phyloP scores from a whole-genome alignment of 2,797 vertebrate genomes.

The Kryptolebias ocellatus region DNA sequence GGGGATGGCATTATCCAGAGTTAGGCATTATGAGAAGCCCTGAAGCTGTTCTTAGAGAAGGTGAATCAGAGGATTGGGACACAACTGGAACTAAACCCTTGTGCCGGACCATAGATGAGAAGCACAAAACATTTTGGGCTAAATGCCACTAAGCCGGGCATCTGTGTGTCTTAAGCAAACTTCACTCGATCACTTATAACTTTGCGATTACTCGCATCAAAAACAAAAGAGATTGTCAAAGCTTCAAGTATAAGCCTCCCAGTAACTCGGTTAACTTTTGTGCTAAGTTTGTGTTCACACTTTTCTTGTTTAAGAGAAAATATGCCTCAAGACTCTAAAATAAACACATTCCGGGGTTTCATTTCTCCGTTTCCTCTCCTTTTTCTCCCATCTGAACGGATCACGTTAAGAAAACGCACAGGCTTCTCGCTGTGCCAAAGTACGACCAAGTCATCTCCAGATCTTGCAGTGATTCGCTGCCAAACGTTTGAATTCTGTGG shows the following conservation, averaged over 20 bases:
- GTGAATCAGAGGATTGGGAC: slow-evolving; percentile 85
- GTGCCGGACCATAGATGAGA: slow-evolving; percentile 77
- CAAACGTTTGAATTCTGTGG: slow-evolving; percentile 78
- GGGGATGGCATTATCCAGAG: slow-evolving; percentile 79
- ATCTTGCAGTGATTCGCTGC: slow-evolving; percentile 73
- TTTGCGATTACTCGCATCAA: slow-evolving; percentile 66
- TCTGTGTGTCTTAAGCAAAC: slow-evolving; percentile 79
- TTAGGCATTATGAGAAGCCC: slow-evolving; percentile 80
- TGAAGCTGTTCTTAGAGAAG: slow-evolving; percentile 80
- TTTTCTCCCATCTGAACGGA: slow-evolving; percentile 30
- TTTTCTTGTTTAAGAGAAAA: slow-evolving; percentile 8
- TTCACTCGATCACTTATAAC: slow-evolving; percentile 74
- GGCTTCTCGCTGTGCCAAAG: slow-evolving; percentile 47
- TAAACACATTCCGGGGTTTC: not conserved
- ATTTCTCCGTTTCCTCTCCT: not conserved
- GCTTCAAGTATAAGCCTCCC: slow-evolving; percentile 35
- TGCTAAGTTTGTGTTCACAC: slow-evolving; percentile 11
- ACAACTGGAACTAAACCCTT: slow-evolving; percentile 81
- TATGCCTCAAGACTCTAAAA: slow-evolving; percentile 8
- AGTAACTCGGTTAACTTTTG: slow-evolving; percentile 45
- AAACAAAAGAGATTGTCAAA: slow-evolving; percentile 57
- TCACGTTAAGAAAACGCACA: slow-evolving; percentile 44
- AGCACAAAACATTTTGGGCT: slow-evolving; percentile 75
- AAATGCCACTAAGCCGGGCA: slow-evolving; percentile 78
- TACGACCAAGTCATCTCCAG: slow-evolving; percentile 53